Evolutionary conservation across 2,888 invertebrate genomes (phyloP).

Genomic region (Mythimna loreyi): DNA sequence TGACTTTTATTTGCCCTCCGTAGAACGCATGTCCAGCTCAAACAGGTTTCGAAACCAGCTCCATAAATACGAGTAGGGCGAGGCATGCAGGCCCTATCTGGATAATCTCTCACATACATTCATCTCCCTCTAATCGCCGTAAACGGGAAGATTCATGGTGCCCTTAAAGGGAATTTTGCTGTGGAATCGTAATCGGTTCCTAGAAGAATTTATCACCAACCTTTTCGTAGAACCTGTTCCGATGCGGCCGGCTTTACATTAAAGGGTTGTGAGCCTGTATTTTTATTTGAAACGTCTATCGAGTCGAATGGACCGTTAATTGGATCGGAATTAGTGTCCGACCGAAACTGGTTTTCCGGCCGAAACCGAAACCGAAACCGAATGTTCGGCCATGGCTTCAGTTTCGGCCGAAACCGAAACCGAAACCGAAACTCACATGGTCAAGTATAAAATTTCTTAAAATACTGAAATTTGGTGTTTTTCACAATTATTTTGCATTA

Average conservation of each 20-base stretch:
- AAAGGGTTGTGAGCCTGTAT: slow-evolving; percentile 60
- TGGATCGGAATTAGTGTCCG: no score
- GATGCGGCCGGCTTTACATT: slow-evolving; percentile 65
- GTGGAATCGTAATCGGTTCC: slow-evolving; percentile 84
- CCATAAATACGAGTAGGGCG: slow-evolving; percentile 77
- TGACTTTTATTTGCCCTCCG: slow-evolving; percentile 85
- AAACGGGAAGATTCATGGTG: slow-evolving; percentile 82
- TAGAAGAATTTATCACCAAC: slow-evolving; percentile 84
- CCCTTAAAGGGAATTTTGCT: slow-evolving; percentile 84
- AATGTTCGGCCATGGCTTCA: no score
- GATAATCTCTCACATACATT: slow-evolving; percentile 81
- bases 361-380: no score
- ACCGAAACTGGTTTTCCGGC: no score
- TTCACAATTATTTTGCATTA: no score
- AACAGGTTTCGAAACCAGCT: slow-evolving; percentile 77
- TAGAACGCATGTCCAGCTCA: slow-evolving; percentile 70
- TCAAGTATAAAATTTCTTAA: no score
- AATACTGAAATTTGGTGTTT: no score
- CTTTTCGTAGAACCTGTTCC: slow-evolving; percentile 77
- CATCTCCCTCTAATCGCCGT: slow-evolving; percentile 84
- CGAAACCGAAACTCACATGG: no score
- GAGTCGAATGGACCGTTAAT: slow-evolving; percentile 66
- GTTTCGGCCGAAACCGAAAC: no score
- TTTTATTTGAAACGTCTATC: slow-evolving; percentile 66
- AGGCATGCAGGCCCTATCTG: slow-evolving; percentile 77